Percentiles rank a stretch among this genome's conserved stretches.
phyloP scores from a whole-genome alignment of 53 echinoderm and acorn worm genomes.

The Hippasteria phrygiana region DNA sequence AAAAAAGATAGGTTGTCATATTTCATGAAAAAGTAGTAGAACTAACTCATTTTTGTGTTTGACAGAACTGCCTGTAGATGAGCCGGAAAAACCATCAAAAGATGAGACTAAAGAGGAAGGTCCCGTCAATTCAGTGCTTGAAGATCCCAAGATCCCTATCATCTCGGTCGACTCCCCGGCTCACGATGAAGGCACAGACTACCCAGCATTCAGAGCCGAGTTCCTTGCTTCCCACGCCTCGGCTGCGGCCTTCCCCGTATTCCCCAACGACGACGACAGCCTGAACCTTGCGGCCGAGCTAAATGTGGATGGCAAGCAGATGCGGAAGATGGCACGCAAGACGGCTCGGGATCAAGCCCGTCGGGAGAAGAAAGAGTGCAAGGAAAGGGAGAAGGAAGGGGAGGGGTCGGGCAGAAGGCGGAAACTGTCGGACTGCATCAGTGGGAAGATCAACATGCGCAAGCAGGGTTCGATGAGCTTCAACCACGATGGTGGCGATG shows the following conservation, averaged over 20 bases:
- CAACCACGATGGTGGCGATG: not conserved
- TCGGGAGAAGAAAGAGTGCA: conserved; percentile 28
- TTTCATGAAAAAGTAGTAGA: no score
- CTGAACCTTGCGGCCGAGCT: conserved; percentile 66
- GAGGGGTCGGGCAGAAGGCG: not conserved
- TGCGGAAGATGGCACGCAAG: conserved; percentile 63
- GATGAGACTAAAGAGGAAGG: not conserved
- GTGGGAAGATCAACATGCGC: conserved; percentile 13
- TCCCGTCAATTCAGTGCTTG: not conserved
- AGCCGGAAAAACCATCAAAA: not conserved
- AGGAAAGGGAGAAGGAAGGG: conserved; percentile 20
- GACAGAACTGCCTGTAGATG: no score
- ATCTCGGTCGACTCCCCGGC: not conserved
- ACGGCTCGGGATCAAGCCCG: conserved; percentile 35
- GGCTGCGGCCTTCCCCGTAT: conserved; percentile 72
- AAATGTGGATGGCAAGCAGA: conserved; percentile 62
- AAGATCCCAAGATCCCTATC: not conserved
- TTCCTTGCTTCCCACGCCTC: not conserved
- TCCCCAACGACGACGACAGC: conserved; percentile 86
- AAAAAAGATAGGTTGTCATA: no score
- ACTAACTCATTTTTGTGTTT: no score
- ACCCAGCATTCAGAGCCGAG: not conserved
- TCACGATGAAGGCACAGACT: not conserved
- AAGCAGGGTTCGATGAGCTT: conserved; percentile 45
- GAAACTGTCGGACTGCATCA: conserved; percentile 41